phyloP scores from a whole-genome alignment of 2,888 invertebrate species.

The Cancer borealis region DNA sequence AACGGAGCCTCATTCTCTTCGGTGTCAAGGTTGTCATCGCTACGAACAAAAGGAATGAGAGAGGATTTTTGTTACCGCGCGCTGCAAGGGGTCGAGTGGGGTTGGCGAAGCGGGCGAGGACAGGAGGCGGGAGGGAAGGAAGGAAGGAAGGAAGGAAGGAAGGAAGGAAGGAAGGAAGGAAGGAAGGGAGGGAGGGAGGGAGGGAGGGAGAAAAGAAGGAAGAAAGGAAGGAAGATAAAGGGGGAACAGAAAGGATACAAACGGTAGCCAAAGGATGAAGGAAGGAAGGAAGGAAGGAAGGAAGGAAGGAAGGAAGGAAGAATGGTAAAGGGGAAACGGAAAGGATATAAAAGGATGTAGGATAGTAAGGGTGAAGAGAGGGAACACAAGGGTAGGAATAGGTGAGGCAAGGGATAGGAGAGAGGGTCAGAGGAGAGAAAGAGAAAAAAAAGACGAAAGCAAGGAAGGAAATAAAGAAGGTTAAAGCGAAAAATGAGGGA shows the following conservation, averaged over 20 bases:
- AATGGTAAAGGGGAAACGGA: neutral
- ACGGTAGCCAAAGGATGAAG: neutral
- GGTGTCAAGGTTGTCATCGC: neutral
- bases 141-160: neutral
- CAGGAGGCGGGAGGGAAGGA: neutral
- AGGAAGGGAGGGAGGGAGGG: neutral
- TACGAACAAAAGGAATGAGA: constrained; percentile 35
- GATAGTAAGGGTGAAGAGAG: neutral
- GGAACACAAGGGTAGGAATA: neutral
- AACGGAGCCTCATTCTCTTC: neutral
- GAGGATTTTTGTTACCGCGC: constrained; percentile 23
- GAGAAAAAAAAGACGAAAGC: neutral
- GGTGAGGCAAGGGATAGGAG: neutral
- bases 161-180: neutral
- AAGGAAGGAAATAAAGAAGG: neutral
- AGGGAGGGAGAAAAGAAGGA: too few species aligned
- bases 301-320: too few species aligned
- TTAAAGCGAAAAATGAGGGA: neutral
- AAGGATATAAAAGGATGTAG: neutral
- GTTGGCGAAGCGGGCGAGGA: neutral
- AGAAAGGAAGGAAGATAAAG: neutral
- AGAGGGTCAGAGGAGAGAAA: neutral
- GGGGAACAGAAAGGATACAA: neutral
- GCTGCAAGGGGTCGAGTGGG: neutral
- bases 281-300: too few species aligned